Evolutionary conservation across 2,888 invertebrate genomes (phyloP).

Genomic region (Uropetala carovei): DNA sequence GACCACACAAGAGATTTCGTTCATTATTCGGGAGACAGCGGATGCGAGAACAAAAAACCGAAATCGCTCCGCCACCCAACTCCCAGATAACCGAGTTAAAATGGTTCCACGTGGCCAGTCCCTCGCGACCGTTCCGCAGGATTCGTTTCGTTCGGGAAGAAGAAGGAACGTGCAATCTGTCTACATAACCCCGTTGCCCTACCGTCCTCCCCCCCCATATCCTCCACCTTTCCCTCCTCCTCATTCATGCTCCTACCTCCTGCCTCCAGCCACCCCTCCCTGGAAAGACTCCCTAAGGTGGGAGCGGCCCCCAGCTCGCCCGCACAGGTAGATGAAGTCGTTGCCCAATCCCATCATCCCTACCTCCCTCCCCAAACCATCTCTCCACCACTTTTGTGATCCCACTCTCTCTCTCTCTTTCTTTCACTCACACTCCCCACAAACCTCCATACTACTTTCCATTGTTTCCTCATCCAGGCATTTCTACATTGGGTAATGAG

Average conservation of each 20-base stretch:
- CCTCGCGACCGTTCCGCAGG: neutral
- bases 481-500: constrained; percentile 31
- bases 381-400: no score
- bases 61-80: no score
- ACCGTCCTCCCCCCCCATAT: neutral
- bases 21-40: no score
- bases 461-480: constrained; percentile 38
- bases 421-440: neutral
- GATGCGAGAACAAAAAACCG: no score
- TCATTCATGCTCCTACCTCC: neutral
- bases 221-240: neutral
- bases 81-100: no score
- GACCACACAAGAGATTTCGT: no score
- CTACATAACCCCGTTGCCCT: neutral
- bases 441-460: neutral
- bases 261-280: neutral
- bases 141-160: constrained; percentile 13
- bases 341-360: constrained; percentile 44
- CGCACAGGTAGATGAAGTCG: constrained; percentile 56
- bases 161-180: constrained; percentile 27
- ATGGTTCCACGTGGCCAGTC: no score
- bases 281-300: neutral
- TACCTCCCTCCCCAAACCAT: neutral
- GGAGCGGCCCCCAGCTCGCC: constrained; percentile 24
- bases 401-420: no score